These are phyloP conservation scores for Caerostris extrusa DNA, from an alignment of 1,140 invertebrate species.

Conservation along the genomic window DNA sequence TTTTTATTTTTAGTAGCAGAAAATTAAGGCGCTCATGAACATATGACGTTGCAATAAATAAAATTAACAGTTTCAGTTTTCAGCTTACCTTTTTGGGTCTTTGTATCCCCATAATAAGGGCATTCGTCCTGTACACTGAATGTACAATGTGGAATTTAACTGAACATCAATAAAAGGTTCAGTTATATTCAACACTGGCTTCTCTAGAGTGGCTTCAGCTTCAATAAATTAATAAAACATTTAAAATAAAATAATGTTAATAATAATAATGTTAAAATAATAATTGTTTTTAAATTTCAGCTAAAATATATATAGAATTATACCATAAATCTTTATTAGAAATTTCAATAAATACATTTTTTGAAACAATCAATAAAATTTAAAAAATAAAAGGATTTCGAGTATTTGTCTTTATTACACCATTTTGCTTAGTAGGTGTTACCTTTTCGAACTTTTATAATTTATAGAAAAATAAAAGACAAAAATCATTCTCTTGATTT, in stretches of 20 bases:
- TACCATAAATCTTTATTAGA: not conserved
- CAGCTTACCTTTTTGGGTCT: slow-evolving; percentile 13
- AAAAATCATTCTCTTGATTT: no score
- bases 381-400: not conserved
- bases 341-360: not conserved
- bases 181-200: not conserved
- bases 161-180: slow-evolving; percentile 23
- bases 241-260: not conserved
- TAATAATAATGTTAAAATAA: no score
- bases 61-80: not conserved
- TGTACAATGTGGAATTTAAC: slow-evolving; percentile 20
- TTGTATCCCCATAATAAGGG: slow-evolving; percentile 31
- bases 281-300: no score
- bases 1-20: no score
- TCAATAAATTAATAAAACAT: not conserved
- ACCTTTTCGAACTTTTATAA: no score
- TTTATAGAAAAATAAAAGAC: no score
- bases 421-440: no score
- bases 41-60: no score
- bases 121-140: slow-evolving; percentile 21
- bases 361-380: not conserved
- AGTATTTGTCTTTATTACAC: no score
- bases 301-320: not conserved
- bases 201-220: not conserved
- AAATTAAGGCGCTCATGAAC: no score